These are phyloP conservation scores for Melikaiella ostensackeni DNA, from an alignment of 2,888 invertebrate genomes.

Conservation along the genomic window DNA sequence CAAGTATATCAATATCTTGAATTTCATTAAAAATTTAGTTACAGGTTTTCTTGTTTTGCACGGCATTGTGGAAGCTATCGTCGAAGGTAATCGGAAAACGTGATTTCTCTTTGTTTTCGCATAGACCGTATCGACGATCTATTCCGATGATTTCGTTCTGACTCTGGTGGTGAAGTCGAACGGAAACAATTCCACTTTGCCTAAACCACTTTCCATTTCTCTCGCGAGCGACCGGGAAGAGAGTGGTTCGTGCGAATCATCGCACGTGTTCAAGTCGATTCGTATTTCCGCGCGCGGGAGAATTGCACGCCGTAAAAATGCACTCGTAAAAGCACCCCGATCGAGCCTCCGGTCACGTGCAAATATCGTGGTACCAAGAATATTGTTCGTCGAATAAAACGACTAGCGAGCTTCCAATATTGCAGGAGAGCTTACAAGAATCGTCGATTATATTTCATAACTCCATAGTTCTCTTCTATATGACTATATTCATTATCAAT, in stretches of 20 bases:
- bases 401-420: constrained; percentile 42
- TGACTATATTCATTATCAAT: background rate
- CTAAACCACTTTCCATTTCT: constrained; percentile 57
- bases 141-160: constrained; percentile 32
- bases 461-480: background rate
- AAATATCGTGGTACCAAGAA: constrained; percentile 54
- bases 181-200: constrained; percentile 44
- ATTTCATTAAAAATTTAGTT: too few relatives aligned
- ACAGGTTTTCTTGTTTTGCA: too few relatives aligned
- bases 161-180: constrained; percentile 37
- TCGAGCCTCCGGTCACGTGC: constrained; percentile 56
- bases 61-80: background rate
- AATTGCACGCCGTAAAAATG: constrained; percentile 55
- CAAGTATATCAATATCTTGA: too few relatives aligned
- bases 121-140: constrained; percentile 19
- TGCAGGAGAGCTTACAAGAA: constrained; percentile 33
- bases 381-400: constrained; percentile 45
- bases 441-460: constrained; percentile 8
- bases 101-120: constrained; percentile 37
- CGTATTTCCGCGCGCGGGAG: constrained; percentile 54
- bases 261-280: constrained; percentile 56
- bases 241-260: constrained; percentile 54
- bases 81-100: constrained; percentile 44
- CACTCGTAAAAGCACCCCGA: constrained; percentile 56
- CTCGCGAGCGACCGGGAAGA: constrained; percentile 42